These are phyloP conservation scores for Coracias cyanogaster DNA, from an alignment of 2,797 vertebrate genomes.

Conservation along the genomic window DNA sequence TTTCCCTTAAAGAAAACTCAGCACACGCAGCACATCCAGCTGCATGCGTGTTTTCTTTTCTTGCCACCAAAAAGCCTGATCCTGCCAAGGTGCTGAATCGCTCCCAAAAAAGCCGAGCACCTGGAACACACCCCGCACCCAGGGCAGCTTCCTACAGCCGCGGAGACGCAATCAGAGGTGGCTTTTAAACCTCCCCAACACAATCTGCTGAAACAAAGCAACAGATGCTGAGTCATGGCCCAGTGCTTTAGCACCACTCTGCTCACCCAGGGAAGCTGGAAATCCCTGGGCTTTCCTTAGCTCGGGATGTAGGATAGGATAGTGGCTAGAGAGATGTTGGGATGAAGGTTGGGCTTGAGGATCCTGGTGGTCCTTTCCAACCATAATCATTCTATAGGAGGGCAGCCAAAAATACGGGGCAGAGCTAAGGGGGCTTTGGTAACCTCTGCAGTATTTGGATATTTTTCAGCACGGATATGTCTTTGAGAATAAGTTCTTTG, in stretches of 20 bases:
- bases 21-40: background rate
- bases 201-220: background rate
- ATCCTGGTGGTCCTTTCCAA: too few species aligned
- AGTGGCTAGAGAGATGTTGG: too few species aligned
- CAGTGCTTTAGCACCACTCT: fast-evolving
- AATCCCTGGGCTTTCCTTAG: background rate
- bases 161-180: background rate
- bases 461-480: background rate
- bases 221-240: conserved; percentile 34
- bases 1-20: background rate
- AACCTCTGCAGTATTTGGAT: background rate
- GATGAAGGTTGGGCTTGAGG: too few species aligned
- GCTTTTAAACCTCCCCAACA: fast-evolving
- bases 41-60: fast-evolving
- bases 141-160: background rate
- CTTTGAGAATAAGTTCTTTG: background rate
- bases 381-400: background rate
- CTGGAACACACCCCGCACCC: fast-evolving
- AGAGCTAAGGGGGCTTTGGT: background rate
- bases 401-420: fast-evolving
- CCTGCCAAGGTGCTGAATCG: conserved; percentile 2
- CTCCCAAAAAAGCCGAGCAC: background rate
- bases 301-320: background rate
- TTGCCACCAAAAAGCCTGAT: background rate
- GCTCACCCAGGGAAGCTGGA: background rate